Conservation (phyloP, 2,888 invertebrate species). For the Chrysodeixis includens region DNA sequence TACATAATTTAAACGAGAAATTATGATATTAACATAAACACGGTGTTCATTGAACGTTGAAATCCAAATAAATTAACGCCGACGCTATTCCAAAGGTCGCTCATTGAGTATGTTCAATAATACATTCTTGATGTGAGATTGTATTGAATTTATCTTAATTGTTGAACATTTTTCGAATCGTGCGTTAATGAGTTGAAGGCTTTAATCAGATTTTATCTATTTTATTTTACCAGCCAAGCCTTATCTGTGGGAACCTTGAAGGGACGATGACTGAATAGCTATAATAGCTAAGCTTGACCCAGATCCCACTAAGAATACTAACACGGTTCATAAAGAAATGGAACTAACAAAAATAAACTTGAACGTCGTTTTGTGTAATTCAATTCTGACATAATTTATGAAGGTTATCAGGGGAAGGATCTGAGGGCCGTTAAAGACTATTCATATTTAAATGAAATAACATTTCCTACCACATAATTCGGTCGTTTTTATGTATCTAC, state of each 20-base stretch:
- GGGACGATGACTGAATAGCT: slow-evolving; percentile 34
- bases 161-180: slow-evolving; percentile 43
- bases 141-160: slow-evolving; percentile 43
- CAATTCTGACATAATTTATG: slow-evolving; percentile 30
- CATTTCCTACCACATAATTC: slow-evolving; percentile 43
- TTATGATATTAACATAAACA: slow-evolving; percentile 53
- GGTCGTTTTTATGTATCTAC: slow-evolving; percentile 49
- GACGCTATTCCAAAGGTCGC: slow-evolving; percentile 44
- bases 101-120: slow-evolving; percentile 43
- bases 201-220: slow-evolving; percentile 43
- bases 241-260: slow-evolving; percentile 46
- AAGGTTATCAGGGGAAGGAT: slow-evolving; percentile 35
- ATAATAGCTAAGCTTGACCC: slow-evolving; percentile 45
- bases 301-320: slow-evolving; percentile 37
- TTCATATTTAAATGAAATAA: slow-evolving; percentile 50
- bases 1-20: slow-evolving; percentile 47
- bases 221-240: slow-evolving; percentile 41
- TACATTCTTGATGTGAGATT: slow-evolving; percentile 42
- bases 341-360: slow-evolving; percentile 17
- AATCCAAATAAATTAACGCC: slow-evolving; percentile 49
- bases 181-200: slow-evolving; percentile 45
- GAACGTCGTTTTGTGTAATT: slow-evolving; percentile 12
- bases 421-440: slow-evolving; percentile 33
- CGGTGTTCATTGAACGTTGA: slow-evolving; percentile 37
- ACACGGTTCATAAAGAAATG: slow-evolving; percentile 24